phyloP scores from a whole-genome alignment of 2,888 invertebrate genomes.

The Thelaira solivaga region DNA sequence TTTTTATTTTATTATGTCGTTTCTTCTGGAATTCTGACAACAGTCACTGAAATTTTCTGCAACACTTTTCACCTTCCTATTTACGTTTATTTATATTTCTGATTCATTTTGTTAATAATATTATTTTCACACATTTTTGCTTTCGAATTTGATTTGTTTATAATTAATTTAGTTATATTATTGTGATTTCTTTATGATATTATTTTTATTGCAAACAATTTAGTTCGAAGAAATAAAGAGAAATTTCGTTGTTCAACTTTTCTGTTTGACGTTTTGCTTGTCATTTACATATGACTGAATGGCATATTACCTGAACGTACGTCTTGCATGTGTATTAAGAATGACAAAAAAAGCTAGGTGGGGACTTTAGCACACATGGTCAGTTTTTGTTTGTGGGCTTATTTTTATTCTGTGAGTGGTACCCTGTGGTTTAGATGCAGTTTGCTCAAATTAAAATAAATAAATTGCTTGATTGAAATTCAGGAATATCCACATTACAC shows the following conservation, averaged over 20 bases:
- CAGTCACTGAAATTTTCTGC: conserved; percentile 32
- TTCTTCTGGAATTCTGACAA: conserved; percentile 56
- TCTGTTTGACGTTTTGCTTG: conserved; percentile 61
- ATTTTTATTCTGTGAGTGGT: too few species aligned
- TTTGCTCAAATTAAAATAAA: too few species aligned
- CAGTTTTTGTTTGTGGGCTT: too few species aligned
- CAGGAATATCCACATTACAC: conserved; percentile 63
- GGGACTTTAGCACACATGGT: too few species aligned
- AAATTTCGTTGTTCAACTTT: conserved; percentile 61
- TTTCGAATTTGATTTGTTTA: conserved; percentile 21
- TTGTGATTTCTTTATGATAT: conserved; percentile 23
- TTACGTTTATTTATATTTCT: conserved; percentile 45
- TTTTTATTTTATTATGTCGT: conserved; percentile 49
- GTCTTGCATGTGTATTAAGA: too few species aligned
- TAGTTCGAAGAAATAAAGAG: conserved; percentile 59
- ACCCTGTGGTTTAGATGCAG: too few species aligned
- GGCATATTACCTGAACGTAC: conserved; percentile 1
- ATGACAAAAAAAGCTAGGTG: too few species aligned
- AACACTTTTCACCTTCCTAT: conserved; percentile 7
- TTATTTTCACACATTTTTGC: conserved; percentile 37
- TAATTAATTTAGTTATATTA: conserved; percentile 8
- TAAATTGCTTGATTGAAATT: too few species aligned
- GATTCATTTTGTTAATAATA: conserved; percentile 36
- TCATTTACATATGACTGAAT: conserved; percentile 49
- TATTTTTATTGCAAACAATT: conserved; percentile 57